Base-by-base conservation (phyloP, 2,888 invertebrate genomes). In the Drosophila antonietae region DNA sequence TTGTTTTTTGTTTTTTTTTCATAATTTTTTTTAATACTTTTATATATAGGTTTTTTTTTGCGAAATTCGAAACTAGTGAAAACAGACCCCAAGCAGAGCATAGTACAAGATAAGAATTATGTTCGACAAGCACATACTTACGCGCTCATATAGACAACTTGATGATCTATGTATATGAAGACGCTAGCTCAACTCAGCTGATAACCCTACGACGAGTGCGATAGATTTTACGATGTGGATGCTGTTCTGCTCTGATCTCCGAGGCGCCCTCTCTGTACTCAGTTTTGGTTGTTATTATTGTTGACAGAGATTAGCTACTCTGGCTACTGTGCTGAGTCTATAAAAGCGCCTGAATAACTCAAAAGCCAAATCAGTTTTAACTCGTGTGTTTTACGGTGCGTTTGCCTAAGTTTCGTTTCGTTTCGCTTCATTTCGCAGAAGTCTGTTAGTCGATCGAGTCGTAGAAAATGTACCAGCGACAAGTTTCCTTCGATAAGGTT, bases 401-500 rank as follows among this genome's bases (percentile, higher is more conserved):
- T 64, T 78, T 33, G 57, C 20, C 66, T 47, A 37, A 33, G 15
- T 12, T 10, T 53, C 53, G n/a, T 31, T 37, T 5, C 37, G 14
- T 46, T 15, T 8, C 51, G 39, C 44, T 55, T 5, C 12, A 18
- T 7, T 31, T 1, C 51, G 33, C 12, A 37, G 35, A 23, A 53
- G 37, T 18, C 8, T 57, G 23, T 44, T 43, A 15, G 14, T 51
- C 39, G 28, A 47, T 52, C 60, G 53, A 33, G 60, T 18, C 35
- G 28, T n/a, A 47, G 23, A 81, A 88, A 74, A 91, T 91, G 91
- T 91, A 90, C 70, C 87, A 90, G 62, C 88, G 89, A 58, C 90
- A 92, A 82, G 80, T 75, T 46, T 92, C 92, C 61, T 91, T 91
- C 73, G 92, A 92, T 75, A 92, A 92, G 92, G 92, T 92, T 80